These are phyloP conservation scores for Burhinus bistriatus DNA, from an alignment of 2,113 vertebrate species.

Conservation along the genomic window DNA sequence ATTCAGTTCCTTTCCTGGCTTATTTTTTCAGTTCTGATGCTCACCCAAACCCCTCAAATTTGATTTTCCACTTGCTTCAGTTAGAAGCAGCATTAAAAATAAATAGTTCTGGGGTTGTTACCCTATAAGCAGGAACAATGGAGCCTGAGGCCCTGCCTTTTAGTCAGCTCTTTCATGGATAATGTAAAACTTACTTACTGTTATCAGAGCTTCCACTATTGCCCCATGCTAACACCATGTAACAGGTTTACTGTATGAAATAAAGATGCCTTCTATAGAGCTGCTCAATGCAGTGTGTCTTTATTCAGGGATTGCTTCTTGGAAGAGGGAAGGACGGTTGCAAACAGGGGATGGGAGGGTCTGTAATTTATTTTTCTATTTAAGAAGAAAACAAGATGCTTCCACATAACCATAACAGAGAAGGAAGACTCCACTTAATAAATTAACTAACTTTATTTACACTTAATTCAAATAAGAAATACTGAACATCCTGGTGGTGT, in stretches of 20 bases:
- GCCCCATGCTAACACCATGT: background rate
- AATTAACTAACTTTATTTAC: background rate
- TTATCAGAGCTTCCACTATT: background rate
- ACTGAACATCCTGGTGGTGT: background rate
- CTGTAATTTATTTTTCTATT: background rate
- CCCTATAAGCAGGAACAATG: background rate
- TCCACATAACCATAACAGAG: background rate
- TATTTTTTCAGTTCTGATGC: background rate
- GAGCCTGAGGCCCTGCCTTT: background rate
- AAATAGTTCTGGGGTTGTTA: background rate
- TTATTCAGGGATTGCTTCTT: background rate
- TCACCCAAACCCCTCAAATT: background rate
- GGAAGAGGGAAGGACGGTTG: background rate
- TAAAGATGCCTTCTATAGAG: background rate
- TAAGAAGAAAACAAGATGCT: background rate
- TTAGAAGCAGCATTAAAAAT: background rate
- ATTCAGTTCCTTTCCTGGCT: background rate
- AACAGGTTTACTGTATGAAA: background rate
- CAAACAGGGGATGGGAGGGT: background rate
- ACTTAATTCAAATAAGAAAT: background rate
- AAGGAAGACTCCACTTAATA: background rate
- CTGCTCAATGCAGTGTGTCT: background rate
- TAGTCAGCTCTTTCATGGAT: background rate
- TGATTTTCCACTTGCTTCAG: background rate
- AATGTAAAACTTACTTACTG: background rate